Conservation (phyloP, 2,797 vertebrate species). For the Halcyon leucocephala region DNA sequence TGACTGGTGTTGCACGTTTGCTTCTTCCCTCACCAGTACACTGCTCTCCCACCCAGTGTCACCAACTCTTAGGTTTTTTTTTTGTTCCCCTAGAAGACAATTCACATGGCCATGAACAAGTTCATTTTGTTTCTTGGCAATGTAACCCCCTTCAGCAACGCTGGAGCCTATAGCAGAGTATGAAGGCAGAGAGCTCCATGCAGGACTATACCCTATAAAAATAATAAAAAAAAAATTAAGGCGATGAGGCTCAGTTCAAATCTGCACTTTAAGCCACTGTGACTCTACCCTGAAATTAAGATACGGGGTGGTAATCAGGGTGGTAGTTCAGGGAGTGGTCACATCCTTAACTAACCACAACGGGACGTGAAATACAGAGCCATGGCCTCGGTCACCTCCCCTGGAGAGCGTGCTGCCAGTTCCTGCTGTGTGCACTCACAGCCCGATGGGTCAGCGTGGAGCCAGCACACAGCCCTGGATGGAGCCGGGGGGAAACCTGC, state of each 20-base stretch:
- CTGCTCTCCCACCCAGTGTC: not conserved
- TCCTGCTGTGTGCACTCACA: not conserved
- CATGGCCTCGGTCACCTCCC: not conserved
- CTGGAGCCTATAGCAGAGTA: not conserved
- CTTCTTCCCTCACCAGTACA: not conserved
- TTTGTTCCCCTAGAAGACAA: not conserved
- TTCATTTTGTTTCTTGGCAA: not conserved
- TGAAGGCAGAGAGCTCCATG: not conserved
- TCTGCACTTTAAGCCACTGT: not conserved
- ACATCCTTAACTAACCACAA: constrained; percentile 3
- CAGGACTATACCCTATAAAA: not conserved
- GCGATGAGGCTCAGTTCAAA: not conserved
- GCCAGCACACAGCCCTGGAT: not conserved
- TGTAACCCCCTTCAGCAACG: not conserved
- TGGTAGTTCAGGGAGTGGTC: constrained; percentile 5
- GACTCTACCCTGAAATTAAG: not conserved
- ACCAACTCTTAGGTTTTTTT: not conserved
- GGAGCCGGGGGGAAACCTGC: not conserved
- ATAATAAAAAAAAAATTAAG: not conserved
- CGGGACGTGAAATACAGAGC: not conserved
- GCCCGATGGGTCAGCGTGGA: not conserved
- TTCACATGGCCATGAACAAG: not conserved
- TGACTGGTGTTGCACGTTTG: not conserved
- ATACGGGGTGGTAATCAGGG: not conserved
- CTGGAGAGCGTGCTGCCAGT: not conserved